A percentile compares a stretch with the other conserved stretches of the same genome.
Conservation (phyloP, 1,140 invertebrate species). For the Oppia nitens region DNA sequence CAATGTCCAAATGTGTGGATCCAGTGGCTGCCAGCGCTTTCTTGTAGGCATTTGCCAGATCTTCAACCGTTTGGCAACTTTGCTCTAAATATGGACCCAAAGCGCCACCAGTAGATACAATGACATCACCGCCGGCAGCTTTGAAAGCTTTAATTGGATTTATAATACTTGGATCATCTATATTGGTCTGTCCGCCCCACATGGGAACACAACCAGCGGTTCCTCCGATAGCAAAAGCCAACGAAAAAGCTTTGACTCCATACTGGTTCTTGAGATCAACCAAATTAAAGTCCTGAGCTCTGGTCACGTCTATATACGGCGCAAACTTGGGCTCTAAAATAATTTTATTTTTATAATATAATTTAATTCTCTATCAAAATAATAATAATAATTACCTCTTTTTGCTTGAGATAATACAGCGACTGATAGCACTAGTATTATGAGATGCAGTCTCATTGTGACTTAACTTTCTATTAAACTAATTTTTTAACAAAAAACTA, state of each 20-base stretch:
- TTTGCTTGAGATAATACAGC: too few relatives aligned
- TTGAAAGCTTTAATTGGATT: constrained; percentile 19
- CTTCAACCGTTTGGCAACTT: constrained; percentile 13
- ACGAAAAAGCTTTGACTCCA: constrained; percentile 18
- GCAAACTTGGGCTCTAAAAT: constrained; percentile 9
- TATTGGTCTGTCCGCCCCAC: constrained; percentile 20
- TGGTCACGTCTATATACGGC: constrained; percentile 12
- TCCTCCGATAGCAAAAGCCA: constrained; percentile 23
- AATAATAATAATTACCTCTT: too few relatives aligned
- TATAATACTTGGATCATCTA: constrained; percentile 20
- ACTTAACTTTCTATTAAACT: too few relatives aligned
- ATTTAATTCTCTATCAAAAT: too few relatives aligned
- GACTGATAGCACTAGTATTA: too few relatives aligned
- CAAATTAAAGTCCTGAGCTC: constrained; percentile 12
- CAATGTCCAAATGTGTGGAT: constrained; percentile 23
- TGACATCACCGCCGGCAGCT: constrained; percentile 20
- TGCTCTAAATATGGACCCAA: constrained; percentile 23
- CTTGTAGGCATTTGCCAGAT: constrained; percentile 19
- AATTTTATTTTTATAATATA: too few relatives aligned
- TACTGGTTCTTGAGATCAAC: constrained; percentile 17
- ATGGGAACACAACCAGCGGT: constrained; percentile 20
- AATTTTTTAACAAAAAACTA: too few relatives aligned
- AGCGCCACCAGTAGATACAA: constrained; percentile 19
- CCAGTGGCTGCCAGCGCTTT: constrained; percentile 18
- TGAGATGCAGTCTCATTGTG: too few relatives aligned